Percentiles rank a stretch among this genome's conserved stretches.
Conservation (phyloP, 92 coral and sea anemone genomes). For the Epizoanthus fatuus region DNA sequence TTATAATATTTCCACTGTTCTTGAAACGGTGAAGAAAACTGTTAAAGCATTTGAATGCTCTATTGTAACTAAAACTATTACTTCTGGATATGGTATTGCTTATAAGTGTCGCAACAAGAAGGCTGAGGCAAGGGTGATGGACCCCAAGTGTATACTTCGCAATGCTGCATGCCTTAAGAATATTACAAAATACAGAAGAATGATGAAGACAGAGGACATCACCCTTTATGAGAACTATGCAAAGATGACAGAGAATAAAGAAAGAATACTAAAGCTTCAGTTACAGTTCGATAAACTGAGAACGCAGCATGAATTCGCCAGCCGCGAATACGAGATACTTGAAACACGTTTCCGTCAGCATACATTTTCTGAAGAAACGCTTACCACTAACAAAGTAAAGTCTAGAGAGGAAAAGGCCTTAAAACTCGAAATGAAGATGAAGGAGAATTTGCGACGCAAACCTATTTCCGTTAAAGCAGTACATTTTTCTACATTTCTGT, state of each 20-base stretch:
- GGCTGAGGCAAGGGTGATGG: slow-evolving; percentile 9
- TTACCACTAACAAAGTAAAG: slow-evolving; percentile 18
- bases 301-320: slow-evolving; percentile 37
- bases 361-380: slow-evolving; percentile 29
- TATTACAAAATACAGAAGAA: background rate
- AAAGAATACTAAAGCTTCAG: slow-evolving; percentile 13
- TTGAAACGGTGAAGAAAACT: background rate
- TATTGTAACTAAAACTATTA: background rate
- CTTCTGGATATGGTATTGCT: slow-evolving; percentile 4
- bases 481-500: slow-evolving; percentile 33
- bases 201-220: background rate
- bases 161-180: slow-evolving; percentile 3
- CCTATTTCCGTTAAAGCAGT: slow-evolving; percentile 50
- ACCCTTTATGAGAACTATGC: slow-evolving; percentile 17
- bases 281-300: slow-evolving; percentile 52
- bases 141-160: slow-evolving; percentile 37
- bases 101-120: slow-evolving; percentile 10
- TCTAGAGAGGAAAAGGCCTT: slow-evolving; percentile 50
- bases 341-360: slow-evolving; percentile 55
- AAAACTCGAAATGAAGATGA: slow-evolving; percentile 44
- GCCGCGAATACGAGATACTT: slow-evolving; percentile 47
- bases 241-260: slow-evolving; percentile 16
- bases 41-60: background rate
- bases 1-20: background rate
- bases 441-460: background rate